Base-by-base conservation (phyloP, 1,140 invertebrate genomes). In the Atta cephalotes region DNA sequence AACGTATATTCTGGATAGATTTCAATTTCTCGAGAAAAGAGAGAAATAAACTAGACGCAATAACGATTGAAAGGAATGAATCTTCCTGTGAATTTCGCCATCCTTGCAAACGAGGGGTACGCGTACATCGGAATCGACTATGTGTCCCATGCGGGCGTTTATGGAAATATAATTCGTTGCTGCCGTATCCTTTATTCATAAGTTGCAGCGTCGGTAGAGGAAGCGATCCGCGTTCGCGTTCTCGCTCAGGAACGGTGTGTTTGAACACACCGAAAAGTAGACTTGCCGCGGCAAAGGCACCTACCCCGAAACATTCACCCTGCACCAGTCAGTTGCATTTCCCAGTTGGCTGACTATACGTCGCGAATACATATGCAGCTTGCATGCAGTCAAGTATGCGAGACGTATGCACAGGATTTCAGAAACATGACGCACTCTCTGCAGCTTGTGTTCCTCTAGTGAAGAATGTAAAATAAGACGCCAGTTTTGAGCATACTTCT, bases 91-190 rank as follows among this genome's bases (percentile, higher is more conserved):
- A 87, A 56, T 85, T 89, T 85, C 60, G 45, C 62, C 49, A 77
- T 72, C 62, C 74, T 79, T 51, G 51, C 45, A 58, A 87, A 79
- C 76, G 49, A 85, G 56, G 21, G 80, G 35, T 86, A 72, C 58
- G 63, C 74, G 84, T 71, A 77, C 49, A 85, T 77, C 84, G 72
- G 53, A 39, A 25, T 35, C 35, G 63, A 60, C 49, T 74, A 88
- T 76, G 71, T 71, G 88, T 88, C 89, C 89, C 88, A 79, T 56
- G 51, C 39, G 88, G 85, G 68, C 89, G 81, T 89, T 90, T 90
- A 90, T 90, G 89, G 88, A 90, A 90, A 90, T 90, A 90, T 89
- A 88, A 90, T 90, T 89, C 72, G 68, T 76, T 87, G 78, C 74
- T 60, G 63, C 51, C 51, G 82, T 89, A 90, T 90, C 81, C 81